Base-by-base conservation (phyloP, 2,888 invertebrate genomes). In the Drosophila falleni region DNA sequence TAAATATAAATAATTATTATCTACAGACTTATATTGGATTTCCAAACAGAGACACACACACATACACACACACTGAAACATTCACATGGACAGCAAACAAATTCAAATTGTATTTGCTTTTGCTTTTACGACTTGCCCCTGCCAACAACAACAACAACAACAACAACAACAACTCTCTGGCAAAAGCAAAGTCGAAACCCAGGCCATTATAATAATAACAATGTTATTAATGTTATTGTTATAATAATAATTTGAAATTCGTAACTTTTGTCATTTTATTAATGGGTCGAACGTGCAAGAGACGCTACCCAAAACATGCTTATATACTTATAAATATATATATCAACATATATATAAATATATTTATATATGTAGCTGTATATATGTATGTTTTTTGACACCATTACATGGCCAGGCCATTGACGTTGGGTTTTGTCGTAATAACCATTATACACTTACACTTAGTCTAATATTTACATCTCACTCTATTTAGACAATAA, bases 1-100 rank as follows among this genome's bases (percentile, higher is more conserved):
- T 86, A 86, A 87, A 86, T 89, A 86, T 89, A 89, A 86, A 86
- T 86, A 89, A 89, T 87, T 86, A 89, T 86, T 89, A 89, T 89
- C 88, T 72, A 62, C 69, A 61, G 64, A 63, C 66, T 87, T 79
- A 64, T 82, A 85, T 86, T 79, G 89, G 82, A 71, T 72, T 68
- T 70, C 78, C 71, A 78, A 76, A 71, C 71, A 61, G 44, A 62
- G 61, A 61, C 54, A 74, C 50, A 77, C 26, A 42, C 50, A 62
- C 35, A 55, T 31, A 55, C 33, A 42, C 13, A 23, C 10, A 37
- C 1, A 54, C 23, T 5, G 54, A 16, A 15, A 15, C 51, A 66
- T 70, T 61, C 74, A 60, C 70, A 74, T 46, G 46, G 54, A 62
- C 66, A 58, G 60, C 64, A 62, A 75, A 75, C 80, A 69, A 75